Percentiles rank a stretch among this genome's conserved stretches.
phyloP scores from a whole-genome alignment of 2,797 vertebrate genomes.

The Syngnathus acus region DNA sequence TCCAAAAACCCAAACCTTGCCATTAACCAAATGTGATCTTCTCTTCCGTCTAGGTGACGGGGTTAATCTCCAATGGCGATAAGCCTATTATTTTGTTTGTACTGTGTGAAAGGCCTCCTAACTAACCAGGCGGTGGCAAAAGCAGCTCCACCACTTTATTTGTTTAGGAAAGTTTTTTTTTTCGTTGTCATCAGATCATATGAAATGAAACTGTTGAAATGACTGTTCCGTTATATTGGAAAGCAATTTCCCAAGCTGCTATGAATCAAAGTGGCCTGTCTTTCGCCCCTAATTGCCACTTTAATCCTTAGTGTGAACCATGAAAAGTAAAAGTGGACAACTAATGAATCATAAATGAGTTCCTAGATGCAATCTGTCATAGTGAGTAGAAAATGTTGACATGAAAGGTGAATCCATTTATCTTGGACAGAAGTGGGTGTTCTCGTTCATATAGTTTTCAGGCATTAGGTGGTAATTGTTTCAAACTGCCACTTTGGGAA shows the following conservation, averaged over 20 bases:
- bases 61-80: slow-evolving; percentile 41
- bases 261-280: slow-evolving; percentile 32
- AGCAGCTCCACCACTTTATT: background rate
- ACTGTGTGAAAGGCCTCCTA: slow-evolving; percentile 11
- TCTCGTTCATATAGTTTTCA: background rate
- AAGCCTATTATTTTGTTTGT: slow-evolving; percentile 45
- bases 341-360: slow-evolving; percentile 38
- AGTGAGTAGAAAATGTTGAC: slow-evolving; percentile 20
- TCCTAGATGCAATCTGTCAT: slow-evolving; percentile 34
- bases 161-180: background rate
- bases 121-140: slow-evolving; percentile 10
- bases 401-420: slow-evolving; percentile 45
- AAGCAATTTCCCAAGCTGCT: slow-evolving; percentile 11
- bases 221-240: slow-evolving; percentile 1
- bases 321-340: slow-evolving; percentile 19
- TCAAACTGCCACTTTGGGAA: background rate
- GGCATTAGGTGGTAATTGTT: background rate
- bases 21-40: slow-evolving; percentile 32
- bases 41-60: slow-evolving; percentile 29
- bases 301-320: slow-evolving; percentile 25
- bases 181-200: slow-evolving; percentile 4
- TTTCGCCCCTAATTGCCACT: slow-evolving; percentile 17
- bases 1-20: slow-evolving; percentile 16
- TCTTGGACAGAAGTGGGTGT: slow-evolving; percentile 9
- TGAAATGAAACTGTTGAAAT: slow-evolving; percentile 13